Percentiles rank a stretch among this genome's conserved stretches.
Conservation (phyloP, 2,888 invertebrate genomes). For the Trypoxylon attenuatum region DNA sequence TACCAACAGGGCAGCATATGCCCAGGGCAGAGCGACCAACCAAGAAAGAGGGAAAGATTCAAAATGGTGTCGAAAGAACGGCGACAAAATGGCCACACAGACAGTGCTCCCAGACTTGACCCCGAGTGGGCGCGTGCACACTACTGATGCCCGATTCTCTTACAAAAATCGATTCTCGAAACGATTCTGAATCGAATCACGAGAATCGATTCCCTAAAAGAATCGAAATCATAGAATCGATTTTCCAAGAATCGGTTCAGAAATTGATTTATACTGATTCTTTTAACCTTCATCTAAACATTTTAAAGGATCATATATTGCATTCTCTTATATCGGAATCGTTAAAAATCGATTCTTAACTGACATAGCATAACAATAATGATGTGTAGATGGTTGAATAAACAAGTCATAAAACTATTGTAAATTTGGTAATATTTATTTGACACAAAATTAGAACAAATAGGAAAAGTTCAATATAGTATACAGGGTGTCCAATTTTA, state of each 20-base stretch:
- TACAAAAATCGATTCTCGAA: conserved; percentile 11
- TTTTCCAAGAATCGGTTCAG: conserved; percentile 11
- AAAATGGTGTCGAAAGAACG: too few relatives aligned
- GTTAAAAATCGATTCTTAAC: not conserved
- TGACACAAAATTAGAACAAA: too few relatives aligned
- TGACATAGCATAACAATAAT: not conserved
- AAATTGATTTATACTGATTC: conserved; percentile 3
- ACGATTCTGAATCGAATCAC: conserved; percentile 11
- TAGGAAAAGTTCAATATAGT: too few relatives aligned
- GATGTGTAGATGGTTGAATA: not conserved
- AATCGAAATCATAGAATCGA: conserved; percentile 4
- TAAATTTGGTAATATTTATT: not conserved
- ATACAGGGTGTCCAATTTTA: too few relatives aligned
- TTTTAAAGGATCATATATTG: not conserved
- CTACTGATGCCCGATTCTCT: conserved; percentile 19
- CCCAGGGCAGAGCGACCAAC: too few relatives aligned
- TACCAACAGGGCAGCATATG: too few relatives aligned
- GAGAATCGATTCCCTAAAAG: not conserved
- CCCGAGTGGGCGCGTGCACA: too few relatives aligned
- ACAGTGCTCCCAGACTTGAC: too few relatives aligned
- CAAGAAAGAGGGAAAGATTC: too few relatives aligned
- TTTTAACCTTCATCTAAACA: too few relatives aligned
- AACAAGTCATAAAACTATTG: not conserved
- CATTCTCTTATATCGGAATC: not conserved
- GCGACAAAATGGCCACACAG: too few relatives aligned